Base-by-base conservation (phyloP, 2,888 invertebrate species). In the Parapristionchus giblindavisi region DNA sequence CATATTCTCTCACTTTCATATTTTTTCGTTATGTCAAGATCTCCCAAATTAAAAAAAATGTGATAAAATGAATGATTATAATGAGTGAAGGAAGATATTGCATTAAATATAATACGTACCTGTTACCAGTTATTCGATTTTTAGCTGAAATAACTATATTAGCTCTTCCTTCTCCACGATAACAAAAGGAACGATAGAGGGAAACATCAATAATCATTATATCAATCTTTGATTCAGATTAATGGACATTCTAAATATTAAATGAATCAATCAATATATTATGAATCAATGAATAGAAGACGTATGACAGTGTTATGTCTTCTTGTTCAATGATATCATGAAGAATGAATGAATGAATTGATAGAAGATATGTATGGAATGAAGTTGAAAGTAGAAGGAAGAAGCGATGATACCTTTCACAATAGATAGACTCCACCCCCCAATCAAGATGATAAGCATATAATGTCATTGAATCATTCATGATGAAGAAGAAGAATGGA, bases 81-180 rank as follows among this genome's bases (percentile, higher is more conserved):
- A 43, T 43, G 11, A 8, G 43, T 14, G 17, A 14, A 43, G 43
- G 11, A 17, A 14, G 43, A 43, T 17, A 14, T 14, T 43, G 11
- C 11, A 43, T 17, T 43, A 43, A 8, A 14, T 8, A 43, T 43
- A 60, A 43, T 21, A 21, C 65, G 40, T 73, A 85, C 86, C 85
- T 74, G 58, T 78, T 65, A 24, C 83, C 84, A 8, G 80, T 77
- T 14, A 74, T 27, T 40, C 76, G 52, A 61, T 81, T 66, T 72
- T 86, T 85, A 54, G 87, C 86, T 56, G 85, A 85, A 60, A 87
- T 86, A 54, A 87, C 87, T 70, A 87, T 80, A 76, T 87, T 87
- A 34, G 83, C 82, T 48, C 86, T 77, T 63, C 87, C 87, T 75
- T 87, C 87, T 21, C 87, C 87, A 8, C 87, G 83, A 71, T 87